phyloP scores from a whole-genome alignment of 2,113 vertebrate genomes.

The Peromyscus californicus region DNA sequence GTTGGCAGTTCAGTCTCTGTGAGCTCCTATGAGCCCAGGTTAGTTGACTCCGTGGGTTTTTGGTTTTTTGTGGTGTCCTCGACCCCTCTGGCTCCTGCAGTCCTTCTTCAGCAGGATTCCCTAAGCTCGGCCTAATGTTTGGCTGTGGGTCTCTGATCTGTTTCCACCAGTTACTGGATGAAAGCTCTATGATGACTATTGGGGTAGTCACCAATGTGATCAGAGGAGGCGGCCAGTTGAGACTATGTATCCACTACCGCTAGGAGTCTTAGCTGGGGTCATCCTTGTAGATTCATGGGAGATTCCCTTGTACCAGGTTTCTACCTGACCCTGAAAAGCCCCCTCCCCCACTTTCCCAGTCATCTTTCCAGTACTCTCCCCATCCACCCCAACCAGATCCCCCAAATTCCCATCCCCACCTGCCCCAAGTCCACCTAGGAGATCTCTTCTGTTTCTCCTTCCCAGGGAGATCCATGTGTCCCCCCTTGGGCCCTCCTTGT shows the following conservation, averaged over 20 bases:
- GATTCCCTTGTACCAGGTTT: not conserved
- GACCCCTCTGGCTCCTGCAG: not conserved
- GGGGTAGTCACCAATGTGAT: not conserved
- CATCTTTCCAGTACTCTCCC: not conserved
- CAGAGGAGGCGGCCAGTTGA: not conserved
- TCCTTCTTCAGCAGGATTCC: not conserved
- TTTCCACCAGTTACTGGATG: not conserved
- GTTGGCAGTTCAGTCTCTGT: not conserved
- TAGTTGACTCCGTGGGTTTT: not conserved
- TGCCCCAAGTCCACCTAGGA: not conserved
- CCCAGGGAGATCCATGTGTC: not conserved
- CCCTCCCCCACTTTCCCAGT: not conserved
- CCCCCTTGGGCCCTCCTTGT: not conserved
- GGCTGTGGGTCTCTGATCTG: not conserved
- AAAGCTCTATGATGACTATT: not conserved
- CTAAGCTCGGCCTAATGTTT: not conserved
- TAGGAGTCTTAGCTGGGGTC: not conserved
- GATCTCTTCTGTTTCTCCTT: not conserved
- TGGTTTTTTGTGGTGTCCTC: not conserved
- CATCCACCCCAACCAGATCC: not conserved
- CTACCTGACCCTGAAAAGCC: fast-evolving
- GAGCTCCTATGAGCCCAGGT: not conserved
- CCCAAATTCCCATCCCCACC: not conserved
- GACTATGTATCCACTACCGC: not conserved
- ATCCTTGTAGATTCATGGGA: not conserved